Evolutionary conservation across 2,888 invertebrate species (phyloP), one percentile per base, ranked within the genome.

Genomic region (Caenorhabditis japonica): DNA sequence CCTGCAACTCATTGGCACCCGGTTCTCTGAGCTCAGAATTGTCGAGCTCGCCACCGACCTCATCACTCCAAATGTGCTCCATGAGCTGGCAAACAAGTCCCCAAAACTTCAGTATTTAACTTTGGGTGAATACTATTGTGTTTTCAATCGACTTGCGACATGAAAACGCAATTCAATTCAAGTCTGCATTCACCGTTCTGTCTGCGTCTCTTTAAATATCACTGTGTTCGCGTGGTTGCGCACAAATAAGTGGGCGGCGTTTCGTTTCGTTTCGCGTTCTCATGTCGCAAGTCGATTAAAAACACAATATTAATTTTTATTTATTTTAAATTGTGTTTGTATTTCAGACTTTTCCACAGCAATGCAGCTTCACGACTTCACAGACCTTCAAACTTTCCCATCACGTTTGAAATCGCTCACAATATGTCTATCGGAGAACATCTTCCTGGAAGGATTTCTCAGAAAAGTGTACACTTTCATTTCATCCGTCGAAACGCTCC

Each of bases 401-500:
- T 96, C 97, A 10, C 96, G 97, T 88, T 90, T 99, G 68, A 92
- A 93, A 46, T 96, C 95, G 89, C 91, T 97, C 90, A 95, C 94
- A 88, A 94, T 99, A 87, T 99, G 99, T 82, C 90, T 99, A 39
- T 97, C 80, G 2, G 99, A 99, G 89, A 97, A 99, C 78, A 99
- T 99, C 89, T 99, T 99, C 90, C 94, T 99, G 93, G 99, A 99
- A 94, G 99, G 99, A 13, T 99, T 99, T 88, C 97, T 99, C 95
- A 90, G 99, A 80, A 96, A 99, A 90, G 99, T 99, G 77, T 99
- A 99, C 89, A 97, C 97, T 89, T 99, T 97, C 87, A 95, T 99
- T 87, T 97, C 97, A 81, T 97, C 97, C 4, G 89, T 99, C 66
- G 96, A 99, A 90, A 94, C 95, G 60, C 90, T 99, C 58, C 99